Percentiles rank a stretch among this genome's conserved stretches.
These are phyloP conservation scores for pig (Sus scrofa) DNA, from an alignment of 2,113 vertebrate species.

Conservation along the genomic window DNA sequence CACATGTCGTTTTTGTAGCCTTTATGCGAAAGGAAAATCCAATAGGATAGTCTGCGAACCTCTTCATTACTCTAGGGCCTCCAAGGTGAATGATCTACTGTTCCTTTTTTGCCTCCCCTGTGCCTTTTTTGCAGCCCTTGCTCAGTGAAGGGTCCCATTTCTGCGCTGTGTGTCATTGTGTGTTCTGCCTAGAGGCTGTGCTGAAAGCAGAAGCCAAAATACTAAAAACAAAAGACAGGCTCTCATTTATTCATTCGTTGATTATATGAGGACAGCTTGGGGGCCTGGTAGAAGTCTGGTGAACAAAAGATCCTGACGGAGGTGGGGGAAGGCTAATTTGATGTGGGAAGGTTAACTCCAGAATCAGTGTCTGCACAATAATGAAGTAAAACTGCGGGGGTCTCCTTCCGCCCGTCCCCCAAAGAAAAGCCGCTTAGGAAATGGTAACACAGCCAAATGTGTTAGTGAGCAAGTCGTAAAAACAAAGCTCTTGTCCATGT, in stretches of 20 bases:
- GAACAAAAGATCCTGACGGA: background rate
- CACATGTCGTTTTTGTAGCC: background rate
- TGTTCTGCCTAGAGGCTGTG: background rate
- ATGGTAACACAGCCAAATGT: background rate
- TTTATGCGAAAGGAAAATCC: constrained; percentile 46
- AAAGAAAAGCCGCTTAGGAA: constrained; percentile 48
- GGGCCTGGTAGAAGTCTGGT: background rate
- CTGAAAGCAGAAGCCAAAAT: background rate
- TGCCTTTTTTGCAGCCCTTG: background rate
- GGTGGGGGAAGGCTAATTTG: constrained; percentile 17
- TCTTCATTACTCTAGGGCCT: background rate
- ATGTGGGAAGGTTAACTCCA: background rate
- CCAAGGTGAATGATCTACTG: background rate
- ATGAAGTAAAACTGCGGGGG: background rate
- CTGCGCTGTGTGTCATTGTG: background rate
- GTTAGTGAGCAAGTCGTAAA: constrained; percentile 28
- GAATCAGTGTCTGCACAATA: background rate
- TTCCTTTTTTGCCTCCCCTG: background rate
- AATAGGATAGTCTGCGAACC: background rate
- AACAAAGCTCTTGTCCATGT: constrained; percentile 1
- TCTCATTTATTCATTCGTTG: constrained; percentile 5
- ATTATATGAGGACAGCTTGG: background rate
- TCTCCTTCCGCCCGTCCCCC: background rate
- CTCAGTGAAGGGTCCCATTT: background rate
- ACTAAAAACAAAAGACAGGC: background rate